Conservation (phyloP, 2,113 vertebrate species). For the Acinonyx jubatus region DNA sequence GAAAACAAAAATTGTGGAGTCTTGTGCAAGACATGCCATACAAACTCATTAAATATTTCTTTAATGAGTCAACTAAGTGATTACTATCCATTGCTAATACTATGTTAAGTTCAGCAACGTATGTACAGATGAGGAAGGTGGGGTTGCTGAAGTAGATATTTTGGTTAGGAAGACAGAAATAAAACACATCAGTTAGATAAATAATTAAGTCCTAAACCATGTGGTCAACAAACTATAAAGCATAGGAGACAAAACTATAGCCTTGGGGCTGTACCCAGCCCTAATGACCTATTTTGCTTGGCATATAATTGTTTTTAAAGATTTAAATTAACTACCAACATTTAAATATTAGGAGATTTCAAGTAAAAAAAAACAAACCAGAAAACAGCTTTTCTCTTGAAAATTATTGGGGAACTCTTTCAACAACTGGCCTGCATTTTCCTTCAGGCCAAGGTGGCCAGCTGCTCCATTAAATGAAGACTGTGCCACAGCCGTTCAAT, state of each 20-base stretch:
- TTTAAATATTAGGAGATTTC: background rate
- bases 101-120: background rate
- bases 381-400: background rate
- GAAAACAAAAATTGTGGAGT: background rate
- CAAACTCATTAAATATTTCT: background rate
- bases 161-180: slow-evolving; percentile 22
- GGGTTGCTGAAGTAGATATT: background rate
- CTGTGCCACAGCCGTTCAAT: rapidly evolving
- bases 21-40: background rate
- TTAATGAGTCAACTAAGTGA: background rate
- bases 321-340: background rate
- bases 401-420: background rate
- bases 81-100: background rate
- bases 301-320: background rate
- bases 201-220: background rate
- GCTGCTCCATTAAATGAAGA: background rate
- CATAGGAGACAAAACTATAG: background rate
- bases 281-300: background rate
- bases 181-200: background rate
- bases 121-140: background rate
- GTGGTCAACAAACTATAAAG: background rate
- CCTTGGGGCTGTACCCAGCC: background rate
- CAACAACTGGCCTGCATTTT: background rate
- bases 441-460: rapidly evolving
- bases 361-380: background rate